Base-by-base conservation (phyloP, 2,888 invertebrate species). In the Amphipoea lucens region DNA sequence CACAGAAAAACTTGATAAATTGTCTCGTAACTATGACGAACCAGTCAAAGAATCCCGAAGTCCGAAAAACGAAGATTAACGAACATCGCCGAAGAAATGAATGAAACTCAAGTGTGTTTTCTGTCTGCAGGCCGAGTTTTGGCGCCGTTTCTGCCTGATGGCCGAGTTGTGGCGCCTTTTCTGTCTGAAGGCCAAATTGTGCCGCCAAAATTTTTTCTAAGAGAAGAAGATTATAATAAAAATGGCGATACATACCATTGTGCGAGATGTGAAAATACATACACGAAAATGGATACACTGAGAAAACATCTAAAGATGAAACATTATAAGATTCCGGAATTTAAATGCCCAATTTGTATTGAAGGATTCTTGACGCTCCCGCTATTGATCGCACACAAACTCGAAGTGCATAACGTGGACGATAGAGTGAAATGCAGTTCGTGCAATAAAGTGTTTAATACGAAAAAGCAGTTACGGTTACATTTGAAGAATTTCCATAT, bases 401-500 rank as follows among this genome's bases (percentile, higher is more conserved):
- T 95, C 0, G 88, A 94, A 62, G 92, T 86, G 0, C 96, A 96
- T 73, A 89, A 92, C 3, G 85, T 96, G 0, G 96, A 96, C 74
- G 95, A 95, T 0, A 89, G 96, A 9, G 90, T 92, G 75, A 91
- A 94, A 7, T 96, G 96, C 68, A 94, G 94, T 76, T 95, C 95
- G 0, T 96, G 96, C 87, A 93, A 93, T n/a, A 92, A 92, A 4
- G 83, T 76, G 0, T 96, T 95, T 78, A 95, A 95, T 85, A 91
- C 93, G 0, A 92, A 93, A 79, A 81, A 90, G 0, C 94, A 94
- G 62, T 76, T 96, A 0, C 71, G 86, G 0, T 93, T 90, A 20
- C 96, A 96, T 70, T 93, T 92, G 0, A 94, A 95, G 71, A 92
- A 89, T 29, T 96, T 93, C 48, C 96, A 96, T 54, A 96, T 95